Conservation (phyloP, 2,797 vertebrate genomes). For the Centroberyx gerrardi region DNA sequence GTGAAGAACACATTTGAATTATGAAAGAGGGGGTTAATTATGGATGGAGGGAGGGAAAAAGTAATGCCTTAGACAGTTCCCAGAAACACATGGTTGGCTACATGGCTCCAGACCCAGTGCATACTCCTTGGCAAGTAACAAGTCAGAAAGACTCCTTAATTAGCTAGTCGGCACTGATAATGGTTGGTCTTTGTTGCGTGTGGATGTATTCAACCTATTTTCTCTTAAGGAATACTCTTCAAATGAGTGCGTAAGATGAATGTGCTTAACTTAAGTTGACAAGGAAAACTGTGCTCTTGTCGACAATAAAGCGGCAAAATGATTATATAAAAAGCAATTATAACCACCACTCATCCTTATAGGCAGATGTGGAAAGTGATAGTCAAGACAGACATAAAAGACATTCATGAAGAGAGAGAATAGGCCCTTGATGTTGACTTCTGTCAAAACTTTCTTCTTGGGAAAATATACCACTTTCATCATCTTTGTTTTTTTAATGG, state of each 20-base stretch:
- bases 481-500: constrained; percentile 55
- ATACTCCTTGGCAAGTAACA: constrained; percentile 64
- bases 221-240: constrained; percentile 58
- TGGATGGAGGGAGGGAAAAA: constrained; percentile 77
- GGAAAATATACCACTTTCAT: constrained; percentile 56
- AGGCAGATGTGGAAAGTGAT: constrained; percentile 65
- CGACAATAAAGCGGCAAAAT: constrained; percentile 70
- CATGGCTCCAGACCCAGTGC: constrained; percentile 60
- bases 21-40: constrained; percentile 84
- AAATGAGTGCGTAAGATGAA: constrained; percentile 60
- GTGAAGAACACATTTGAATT: constrained; percentile 83
- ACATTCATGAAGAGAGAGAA: constrained; percentile 60
- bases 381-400: constrained; percentile 60
- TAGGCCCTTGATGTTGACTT: constrained; percentile 56
- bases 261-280: constrained; percentile 72
- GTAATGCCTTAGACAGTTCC: constrained; percentile 79
- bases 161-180: constrained; percentile 64
- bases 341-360: constrained; percentile 59
- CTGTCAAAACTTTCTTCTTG: constrained; percentile 61
- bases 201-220: constrained; percentile 60
- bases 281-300: constrained; percentile 67
- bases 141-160: constrained; percentile 74
- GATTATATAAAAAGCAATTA: constrained; percentile 73
- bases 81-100: constrained; percentile 75
- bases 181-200: constrained; percentile 63